Base-by-base conservation (phyloP, 2,797 vertebrate genomes). In the Eutrigla gurnardus region DNA sequence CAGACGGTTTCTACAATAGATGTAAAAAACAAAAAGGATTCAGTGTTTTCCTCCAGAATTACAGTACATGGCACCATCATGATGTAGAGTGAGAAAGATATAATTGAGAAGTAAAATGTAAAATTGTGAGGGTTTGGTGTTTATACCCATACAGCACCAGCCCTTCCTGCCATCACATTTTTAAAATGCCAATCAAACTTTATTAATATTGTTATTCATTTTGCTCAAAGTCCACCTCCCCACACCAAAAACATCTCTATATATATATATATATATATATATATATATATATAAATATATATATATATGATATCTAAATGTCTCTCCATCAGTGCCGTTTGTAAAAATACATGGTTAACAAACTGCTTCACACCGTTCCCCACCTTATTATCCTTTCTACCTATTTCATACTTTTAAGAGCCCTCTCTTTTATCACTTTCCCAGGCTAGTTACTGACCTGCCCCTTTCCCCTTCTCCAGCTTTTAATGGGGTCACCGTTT, bases 401-500 rank as follows among this genome's bases (percentile, higher is more conserved):
- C 78, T 79, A 37, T 61, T 63, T 55, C 15, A 55, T 15, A 10
- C 46, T 52, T 73, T 57, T 69, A 59, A 68, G 64, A 57, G 60
- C 39, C 40, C n/a, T 63, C 59, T 68, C 43, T 83, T 81, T 79
- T 78, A 77, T 80, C 80, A 49, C 77, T 70, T 84, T 82, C 78
- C 77, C 81, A 82, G 73, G 69, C 6, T 17, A 1, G 40, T 37
- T 50, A 7, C 52, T 72, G 84, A 75, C 78, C 73, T 46, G 50
- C 63, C 18, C 50, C 67, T 39, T 36, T 43, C 80, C 57, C 57
- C 59, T 46, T 37, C 43, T 36, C 15, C 4, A 8, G 52, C 40
- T 53, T 77, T 86, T 80, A 82, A 70, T 75, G 77, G 84, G 90
- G 83, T 83, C 85, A 83, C 33, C 10, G 43, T 68, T 79, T 80